These are phyloP conservation scores for Polyodon spathula DNA, from an alignment of 2,113 vertebrate genomes.

Conservation along the genomic window DNA sequence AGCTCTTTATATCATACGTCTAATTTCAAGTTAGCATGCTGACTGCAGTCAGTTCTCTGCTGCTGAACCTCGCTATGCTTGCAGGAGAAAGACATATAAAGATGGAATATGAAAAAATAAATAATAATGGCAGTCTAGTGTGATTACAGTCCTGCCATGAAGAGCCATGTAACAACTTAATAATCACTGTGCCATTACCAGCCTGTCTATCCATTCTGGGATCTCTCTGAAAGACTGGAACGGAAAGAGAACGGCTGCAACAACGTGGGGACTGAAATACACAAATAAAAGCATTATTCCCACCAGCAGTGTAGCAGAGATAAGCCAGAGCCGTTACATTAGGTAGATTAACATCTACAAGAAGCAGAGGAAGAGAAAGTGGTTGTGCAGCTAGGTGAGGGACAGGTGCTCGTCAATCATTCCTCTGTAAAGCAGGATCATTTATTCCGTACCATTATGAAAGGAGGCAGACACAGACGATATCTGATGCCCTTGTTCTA, in stretches of 20 bases:
- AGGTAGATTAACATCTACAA: constrained; percentile 28
- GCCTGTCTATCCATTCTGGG: neutral
- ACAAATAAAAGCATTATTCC: constrained; percentile 10
- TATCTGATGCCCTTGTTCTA: constrained; percentile 1
- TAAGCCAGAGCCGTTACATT: constrained; percentile 22
- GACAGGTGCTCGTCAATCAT: constrained; percentile 5
- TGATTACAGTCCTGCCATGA: neutral
- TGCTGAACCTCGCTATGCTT: too few relatives aligned
- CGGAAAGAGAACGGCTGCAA: neutral
- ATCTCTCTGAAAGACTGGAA: neutral
- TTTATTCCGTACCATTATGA: neutral
- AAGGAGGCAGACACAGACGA: neutral
- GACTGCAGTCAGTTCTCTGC: too few relatives aligned
- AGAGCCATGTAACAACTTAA: neutral
- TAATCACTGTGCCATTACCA: neutral
- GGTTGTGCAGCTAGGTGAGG: neutral
- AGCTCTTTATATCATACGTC: too few relatives aligned
- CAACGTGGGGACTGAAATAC: constrained; percentile 1
- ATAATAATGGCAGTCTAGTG: neutral
- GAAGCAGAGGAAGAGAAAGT: neutral
- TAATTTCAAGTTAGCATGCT: too few relatives aligned
- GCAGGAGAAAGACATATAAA: too few relatives aligned
- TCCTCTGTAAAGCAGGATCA: neutral
- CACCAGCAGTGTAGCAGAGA: neutral
- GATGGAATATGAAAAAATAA: neutral